Base-by-base conservation (phyloP, 2,888 invertebrate genomes). In the Tethea ocularis region DNA sequence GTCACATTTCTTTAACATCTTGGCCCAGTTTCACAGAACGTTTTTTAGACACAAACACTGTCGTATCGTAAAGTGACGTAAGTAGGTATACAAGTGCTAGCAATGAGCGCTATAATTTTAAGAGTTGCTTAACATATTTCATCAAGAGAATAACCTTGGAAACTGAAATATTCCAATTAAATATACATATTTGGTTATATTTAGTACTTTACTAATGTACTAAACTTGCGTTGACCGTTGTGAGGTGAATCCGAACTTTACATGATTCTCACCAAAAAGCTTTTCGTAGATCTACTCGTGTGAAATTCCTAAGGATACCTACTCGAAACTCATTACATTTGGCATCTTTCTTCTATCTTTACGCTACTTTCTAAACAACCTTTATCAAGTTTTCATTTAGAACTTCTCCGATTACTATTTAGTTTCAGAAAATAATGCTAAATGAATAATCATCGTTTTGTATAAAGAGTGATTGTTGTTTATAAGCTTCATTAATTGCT, bases 321-420 rank as follows among this genome's bases (percentile, higher is more conserved):
- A n/a, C 66, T 67, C 60, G 36, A 59, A 72, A 68, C 68, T 74
- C 69, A 70, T 77, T 76, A 67, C 70, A 61, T 72, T 68, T 63
- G 57, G 66, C 64, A 69, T 66, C 67, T 64, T 60, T 62, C 61
- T 63, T 58, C 63, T 57, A 63, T 66, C 52, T 70, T 64, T 56
- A 51, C 51, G 73, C 74, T 66, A 70, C 68, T 72, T 61, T 59
- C 61, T 68, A 71, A 63, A 69, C 59, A 70, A 72, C 64, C 72
- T 74, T 75, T 74, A 71, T 72, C 71, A 66, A 59, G 66, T 71
- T 68, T 66, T 59, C 36, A 63, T 52, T 65, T 70, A 59, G 56
- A 62, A 65, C 57, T 64, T 61, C 51, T 58, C 51, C 29, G 51
- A 52, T 53, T n/a, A 46, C 7, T 59, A 36, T 15, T 46, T 57